Evolutionary conservation across 2,113 vertebrate species (phyloP), one percentile per base, ranked within the genome.

Genomic region (Numenius arquata): DNA sequence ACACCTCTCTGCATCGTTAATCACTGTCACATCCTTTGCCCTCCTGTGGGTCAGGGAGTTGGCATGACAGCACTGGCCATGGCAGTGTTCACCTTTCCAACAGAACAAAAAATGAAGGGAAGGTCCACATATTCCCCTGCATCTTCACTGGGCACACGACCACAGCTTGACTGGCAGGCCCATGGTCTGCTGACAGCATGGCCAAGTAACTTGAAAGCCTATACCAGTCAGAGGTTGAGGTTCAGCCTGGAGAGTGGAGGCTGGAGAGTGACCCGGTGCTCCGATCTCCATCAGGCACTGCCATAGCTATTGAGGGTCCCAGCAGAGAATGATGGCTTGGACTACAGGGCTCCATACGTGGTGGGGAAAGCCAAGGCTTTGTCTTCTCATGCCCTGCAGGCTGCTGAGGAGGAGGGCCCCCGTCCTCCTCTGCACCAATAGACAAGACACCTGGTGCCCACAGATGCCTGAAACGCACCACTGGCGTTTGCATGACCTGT

Each of bases 131-230:
- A 1, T 53, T 62, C 5, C 4, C 36, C 34, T 86, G 59, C 2
- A 0, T 29, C 66, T 85, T 68, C 2, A 2, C 15, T 29, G 62
- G 7, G 32, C 4, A 0, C 2, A 4, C 0, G 0, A 66, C 18
- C 2, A 13, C 45, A 81, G 48, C 20, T 86, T 73, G 36, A 52
- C 26, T 36, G 40, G 18, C 20, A 73, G 23, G 29, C 4, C 2
- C 0, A 1, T 8, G 6, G 29, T 50, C 32, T 0, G 0, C 12
- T 8, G 4, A 30, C 2, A 1, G n/a, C 63, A 34, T 0, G 1
- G n/a, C 9, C 48, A 56, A 71, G 41, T 32, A 53, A n/a, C 16
- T 23, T 62, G 48, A 62, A 73, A 80, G 55, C 11, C 23, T 85
- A 43, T 2, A 7, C 29, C 6, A 2, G 19, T 15, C 71, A 72